These are phyloP conservation scores for Drosophila bocqueti DNA, from an alignment of 1,140 invertebrate genomes.

Conservation along the genomic window DNA sequence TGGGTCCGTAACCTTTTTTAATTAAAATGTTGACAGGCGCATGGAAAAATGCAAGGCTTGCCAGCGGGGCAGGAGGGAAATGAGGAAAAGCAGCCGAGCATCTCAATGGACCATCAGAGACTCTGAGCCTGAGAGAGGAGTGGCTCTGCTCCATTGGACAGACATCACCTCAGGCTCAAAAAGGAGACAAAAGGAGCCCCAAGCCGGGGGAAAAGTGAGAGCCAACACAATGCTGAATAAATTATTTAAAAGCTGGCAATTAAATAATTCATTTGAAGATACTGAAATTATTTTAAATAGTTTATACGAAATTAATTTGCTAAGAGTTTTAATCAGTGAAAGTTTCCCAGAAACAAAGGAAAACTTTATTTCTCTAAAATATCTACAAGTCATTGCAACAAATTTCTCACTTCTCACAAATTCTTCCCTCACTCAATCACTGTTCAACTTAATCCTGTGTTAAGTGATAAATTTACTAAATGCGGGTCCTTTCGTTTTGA, in stretches of 20 bases:
- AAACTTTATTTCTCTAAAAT: background rate
- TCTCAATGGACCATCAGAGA: conserved; percentile 41
- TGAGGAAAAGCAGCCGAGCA: conserved; percentile 12
- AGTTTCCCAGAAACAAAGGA: background rate
- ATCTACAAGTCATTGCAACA: background rate
- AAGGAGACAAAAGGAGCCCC: conserved; percentile 20
- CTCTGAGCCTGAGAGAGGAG: conserved; percentile 33
- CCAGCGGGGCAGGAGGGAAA: background rate
- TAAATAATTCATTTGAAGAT: background rate
- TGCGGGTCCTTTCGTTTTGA: conserved; percentile 51
- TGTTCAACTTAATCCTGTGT: background rate
- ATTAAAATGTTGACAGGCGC: conserved; percentile 85
- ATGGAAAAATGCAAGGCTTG: conserved; percentile 73
- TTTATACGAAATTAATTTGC: background rate
- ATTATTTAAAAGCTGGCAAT: background rate
- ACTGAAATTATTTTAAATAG: background rate
- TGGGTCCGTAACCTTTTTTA: conserved; percentile 84
- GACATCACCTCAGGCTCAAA: conserved; percentile 35
- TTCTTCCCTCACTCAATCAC: background rate
- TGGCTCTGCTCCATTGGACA: conserved; percentile 42
- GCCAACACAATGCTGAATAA: background rate
- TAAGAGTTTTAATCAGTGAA: background rate
- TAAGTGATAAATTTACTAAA: conserved; percentile 15
- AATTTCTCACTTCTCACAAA: background rate
- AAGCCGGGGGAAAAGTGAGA: background rate